Evolutionary conservation across 2,888 invertebrate species (phyloP), one percentile per base, ranked within the genome.

Genomic region (Stenichneumon culpator): DNA sequence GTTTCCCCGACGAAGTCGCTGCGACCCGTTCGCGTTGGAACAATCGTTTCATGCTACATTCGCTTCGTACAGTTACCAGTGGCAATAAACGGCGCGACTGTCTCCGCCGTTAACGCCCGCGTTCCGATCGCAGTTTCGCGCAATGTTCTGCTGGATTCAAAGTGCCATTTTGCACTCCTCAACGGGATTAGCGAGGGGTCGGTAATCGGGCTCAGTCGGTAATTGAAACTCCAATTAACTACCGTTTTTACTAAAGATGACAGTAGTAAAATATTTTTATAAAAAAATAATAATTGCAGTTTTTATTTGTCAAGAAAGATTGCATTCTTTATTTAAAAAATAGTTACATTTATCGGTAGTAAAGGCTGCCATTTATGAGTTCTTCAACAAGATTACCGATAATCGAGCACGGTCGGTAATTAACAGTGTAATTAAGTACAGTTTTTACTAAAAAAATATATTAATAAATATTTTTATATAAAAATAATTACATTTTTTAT

Each of bases 41-140:
- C 47, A 74, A 74, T 74, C 74, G 74, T 74, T 74, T 74, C 74
- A 74, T 32, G 47, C 63, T 32, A 74, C 63, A 74, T 74, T 74
- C 47, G 47, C 74, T 63, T 74, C 63, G 63, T 50, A 47, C 63
- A 63, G 74, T 47, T 47, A 63, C 63, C 63, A 16, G 28, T 19
- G 74, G 63, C 63, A 28, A 74, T 74, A 74, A 74, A 74, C 74
- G 63, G 32, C 74, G 47, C 36, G 25, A 74, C 74, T 60, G 74
- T 73, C 44, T 44, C 73, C 74, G 47, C 47, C 32, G 63, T 74
- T 74, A 74, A 74, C 74, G 36, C 74, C 6, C 63, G 4, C 63
- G 32, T 57, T 57, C 14, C 57, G 44, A 47, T 47, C 44, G 16
- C 44, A 47, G 44, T 47, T 47, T 47, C 44, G 16, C 44, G 16